Percentiles rank a stretch among this genome's conserved stretches.
Conservation (phyloP, 2,888 invertebrate genomes). For the Apotomis capreana region DNA sequence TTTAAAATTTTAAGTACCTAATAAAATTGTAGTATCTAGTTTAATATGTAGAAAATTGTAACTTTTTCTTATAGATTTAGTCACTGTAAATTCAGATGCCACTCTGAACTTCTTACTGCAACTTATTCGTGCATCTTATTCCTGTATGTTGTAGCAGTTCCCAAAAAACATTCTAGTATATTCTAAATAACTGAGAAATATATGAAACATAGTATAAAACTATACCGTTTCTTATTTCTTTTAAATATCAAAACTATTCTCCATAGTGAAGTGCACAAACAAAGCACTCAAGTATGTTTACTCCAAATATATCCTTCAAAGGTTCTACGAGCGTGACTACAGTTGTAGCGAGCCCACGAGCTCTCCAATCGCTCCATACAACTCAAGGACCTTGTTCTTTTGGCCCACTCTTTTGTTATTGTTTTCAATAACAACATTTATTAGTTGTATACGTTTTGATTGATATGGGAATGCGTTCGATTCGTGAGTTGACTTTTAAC, state of each 20-base stretch:
- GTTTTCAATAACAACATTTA: constrained; percentile 71
- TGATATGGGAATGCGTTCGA: constrained; percentile 70
- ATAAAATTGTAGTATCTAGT: too few relatives aligned
- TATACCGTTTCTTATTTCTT: too few relatives aligned
- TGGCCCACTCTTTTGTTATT: constrained; percentile 62
- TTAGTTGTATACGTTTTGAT: constrained; percentile 67
- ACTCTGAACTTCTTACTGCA: too few relatives aligned
- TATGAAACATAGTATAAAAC: too few relatives aligned
- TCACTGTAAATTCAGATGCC: too few relatives aligned
- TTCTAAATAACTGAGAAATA: too few relatives aligned
- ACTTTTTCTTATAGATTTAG: too few relatives aligned
- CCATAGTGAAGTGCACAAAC: constrained; percentile 54
- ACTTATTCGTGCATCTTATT: too few relatives aligned
- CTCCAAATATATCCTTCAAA: constrained; percentile 75
- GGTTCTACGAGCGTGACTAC: constrained; percentile 64
- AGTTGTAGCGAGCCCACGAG: constrained; percentile 60
- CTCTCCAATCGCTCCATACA: constrained; percentile 62
- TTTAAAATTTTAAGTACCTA: too few relatives aligned
- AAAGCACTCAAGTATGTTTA: constrained; percentile 75
- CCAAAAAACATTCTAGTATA: too few relatives aligned
- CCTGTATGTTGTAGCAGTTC: too few relatives aligned
- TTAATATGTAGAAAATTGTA: too few relatives aligned
- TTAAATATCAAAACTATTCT: constrained; percentile 62
- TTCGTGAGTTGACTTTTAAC: constrained; percentile 33
- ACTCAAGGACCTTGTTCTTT: constrained; percentile 65